Base-by-base conservation (phyloP, 2,888 invertebrate species). In the Eupeodes latifasciatus region DNA sequence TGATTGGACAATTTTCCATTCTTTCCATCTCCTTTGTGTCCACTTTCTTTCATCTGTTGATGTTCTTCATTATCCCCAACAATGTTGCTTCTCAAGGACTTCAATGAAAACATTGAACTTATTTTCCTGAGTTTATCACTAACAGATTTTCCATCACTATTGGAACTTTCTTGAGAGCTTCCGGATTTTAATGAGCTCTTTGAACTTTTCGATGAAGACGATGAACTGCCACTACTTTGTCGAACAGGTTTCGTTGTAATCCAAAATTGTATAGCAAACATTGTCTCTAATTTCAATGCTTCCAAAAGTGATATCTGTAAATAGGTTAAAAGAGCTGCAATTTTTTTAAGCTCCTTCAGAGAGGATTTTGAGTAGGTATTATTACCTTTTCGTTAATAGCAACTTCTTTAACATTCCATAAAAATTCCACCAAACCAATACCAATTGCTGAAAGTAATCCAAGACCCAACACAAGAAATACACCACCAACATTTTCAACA, bases 351-450 rank as follows among this genome's bases (percentile, higher is more conserved):
- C 27, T 27, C 3, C 27, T 27, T 27, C 27, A 27, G 27, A 27
- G 27, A 27, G 27, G 2, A 2, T 2, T 40, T 40, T 40, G 16
- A 19, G n/a, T n/a, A n/a, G n/a, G n/a, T 27, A 14, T 3, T 34
- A 14, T 64, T 92, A 97, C 97, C 94, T 96, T 96, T 93, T 97
- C 96, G 82, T 96, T 96, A 2, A 96, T 96, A 36, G 97, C 96
- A 67, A 97, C 96, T 91, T 96, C 95, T 90, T 96, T 95, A 2
- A 97, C 96, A 92, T 98, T 97, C 96, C 98, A 96, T 19, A 98
- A 93, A 92, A 98, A 98, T 92, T 99, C 98, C 27, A 96, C 94
- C 11, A 98, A 93, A 6, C 98, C 97, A 19, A 98, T 95, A 3
- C 96, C 86, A 57, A 97, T 94, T 0, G 98, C 96, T 27, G 96